Evolutionary conservation across 2,797 vertebrate genomes (phyloP).

Genomic region (Diceros bicornis): DNA sequence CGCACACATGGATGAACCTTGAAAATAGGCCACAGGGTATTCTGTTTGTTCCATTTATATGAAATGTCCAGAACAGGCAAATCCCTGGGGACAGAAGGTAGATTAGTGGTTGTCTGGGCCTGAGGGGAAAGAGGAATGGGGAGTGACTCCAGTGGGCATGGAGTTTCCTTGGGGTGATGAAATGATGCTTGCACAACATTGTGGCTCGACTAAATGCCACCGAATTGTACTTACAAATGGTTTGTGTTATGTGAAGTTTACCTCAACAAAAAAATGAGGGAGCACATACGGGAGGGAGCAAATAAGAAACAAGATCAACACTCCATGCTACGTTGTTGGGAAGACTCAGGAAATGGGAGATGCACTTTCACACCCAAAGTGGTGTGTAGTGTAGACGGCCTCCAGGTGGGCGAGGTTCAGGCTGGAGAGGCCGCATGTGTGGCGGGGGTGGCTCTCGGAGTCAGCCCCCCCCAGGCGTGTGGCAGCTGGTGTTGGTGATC

Average conservation of each 20-base stretch:
- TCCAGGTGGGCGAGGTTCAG: fast-evolving
- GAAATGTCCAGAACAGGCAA: not conserved
- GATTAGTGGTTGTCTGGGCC: not conserved
- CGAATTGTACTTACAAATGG: fast-evolving
- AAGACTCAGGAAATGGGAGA: not conserved
- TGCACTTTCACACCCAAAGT: not conserved
- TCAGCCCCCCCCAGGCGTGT: fast-evolving
- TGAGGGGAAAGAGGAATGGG: fast-evolving
- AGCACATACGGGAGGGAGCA: not conserved
- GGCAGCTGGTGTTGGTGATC: no score
- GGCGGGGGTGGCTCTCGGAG: not conserved
- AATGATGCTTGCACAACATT: not conserved
- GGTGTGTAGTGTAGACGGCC: fast-evolving
- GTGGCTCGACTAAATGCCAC: not conserved
- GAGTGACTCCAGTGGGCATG: fast-evolving
- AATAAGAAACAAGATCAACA: not conserved
- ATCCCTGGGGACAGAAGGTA: not conserved
- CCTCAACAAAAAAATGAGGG: not conserved
- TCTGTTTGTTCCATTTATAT: fast-evolving
- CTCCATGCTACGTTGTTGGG: fast-evolving
- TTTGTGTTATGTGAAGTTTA: not conserved
- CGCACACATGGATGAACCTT: not conserved
- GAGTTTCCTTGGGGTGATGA: not conserved
- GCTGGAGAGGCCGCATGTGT: fast-evolving
- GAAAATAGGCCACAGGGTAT: not conserved